Evolutionary conservation across 2,113 vertebrate genomes (phyloP).

Genomic region (Salvelinus sp.): DNA sequence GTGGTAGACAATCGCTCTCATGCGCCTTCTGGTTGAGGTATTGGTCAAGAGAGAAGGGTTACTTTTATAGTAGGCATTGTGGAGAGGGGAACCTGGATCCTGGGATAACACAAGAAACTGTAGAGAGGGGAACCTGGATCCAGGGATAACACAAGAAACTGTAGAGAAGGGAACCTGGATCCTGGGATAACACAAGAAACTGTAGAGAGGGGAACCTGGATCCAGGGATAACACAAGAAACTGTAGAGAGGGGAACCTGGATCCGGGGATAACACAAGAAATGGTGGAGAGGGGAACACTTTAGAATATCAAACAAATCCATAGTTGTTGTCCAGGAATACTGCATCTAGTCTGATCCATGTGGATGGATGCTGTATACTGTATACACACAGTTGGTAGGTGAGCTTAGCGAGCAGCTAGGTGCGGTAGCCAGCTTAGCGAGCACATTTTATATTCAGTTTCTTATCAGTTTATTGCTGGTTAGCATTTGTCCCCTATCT

Average conservation of each 20-base stretch:
- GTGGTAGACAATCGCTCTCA: slow-evolving; percentile 39
- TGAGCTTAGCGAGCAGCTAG: background rate
- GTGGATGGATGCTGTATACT: background rate
- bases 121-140: slow-evolving; percentile 1
- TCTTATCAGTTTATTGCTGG: background rate
- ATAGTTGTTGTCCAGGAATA: background rate
- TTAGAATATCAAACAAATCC: slow-evolving; percentile 33
- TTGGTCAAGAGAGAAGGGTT: background rate
- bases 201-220: too few species aligned
- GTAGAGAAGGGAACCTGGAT: too few species aligned
- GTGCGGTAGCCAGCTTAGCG: background rate
- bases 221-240: background rate
- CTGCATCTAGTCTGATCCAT: slow-evolving; percentile 22
- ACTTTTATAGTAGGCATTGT: slow-evolving; percentile 36
- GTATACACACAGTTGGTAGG: background rate
- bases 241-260: background rate
- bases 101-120: slow-evolving; percentile 15
- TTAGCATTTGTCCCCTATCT: slow-evolving; percentile 9
- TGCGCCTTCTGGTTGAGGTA: slow-evolving; percentile 61
- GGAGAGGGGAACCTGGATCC: slow-evolving; percentile 7
- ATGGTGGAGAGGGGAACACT: background rate
- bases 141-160: background rate
- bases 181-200: too few species aligned
- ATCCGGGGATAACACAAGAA: too few species aligned
- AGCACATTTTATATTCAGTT: background rate